phyloP scores from a whole-genome alignment of 2,113 vertebrate genomes.

The Theristicus caerulescens region DNA sequence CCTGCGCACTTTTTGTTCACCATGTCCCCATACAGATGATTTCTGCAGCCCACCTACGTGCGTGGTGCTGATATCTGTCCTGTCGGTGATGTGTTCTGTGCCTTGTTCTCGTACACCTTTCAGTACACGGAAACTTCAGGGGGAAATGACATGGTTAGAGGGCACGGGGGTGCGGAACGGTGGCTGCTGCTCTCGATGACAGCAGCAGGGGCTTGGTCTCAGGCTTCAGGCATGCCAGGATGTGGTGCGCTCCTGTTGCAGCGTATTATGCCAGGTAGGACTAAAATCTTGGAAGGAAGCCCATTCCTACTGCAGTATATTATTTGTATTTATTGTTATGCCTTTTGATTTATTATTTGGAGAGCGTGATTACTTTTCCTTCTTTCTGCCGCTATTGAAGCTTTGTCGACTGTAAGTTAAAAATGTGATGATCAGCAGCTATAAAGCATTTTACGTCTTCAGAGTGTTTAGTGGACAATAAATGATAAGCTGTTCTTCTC shows the following conservation, averaged over 20 bases:
- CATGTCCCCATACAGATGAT: neutral
- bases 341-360: neutral
- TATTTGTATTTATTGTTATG: neutral
- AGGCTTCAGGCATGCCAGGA: neutral
- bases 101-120: neutral
- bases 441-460: neutral
- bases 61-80: neutral
- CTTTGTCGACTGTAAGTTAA: neutral
- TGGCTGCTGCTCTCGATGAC: neutral
- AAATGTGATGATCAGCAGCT: neutral
- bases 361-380: neutral
- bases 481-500: neutral
- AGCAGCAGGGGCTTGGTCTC: neutral
- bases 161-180: neutral
- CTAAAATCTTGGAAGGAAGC: neutral
- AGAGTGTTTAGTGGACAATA: neutral
- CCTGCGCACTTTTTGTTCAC: neutral
- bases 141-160: neutral
- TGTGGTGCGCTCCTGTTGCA: neutral
- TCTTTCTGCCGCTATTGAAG: neutral
- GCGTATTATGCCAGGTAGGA: neutral
- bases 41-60: fast-evolving
- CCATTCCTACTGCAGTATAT: neutral
- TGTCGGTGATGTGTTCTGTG: neutral
- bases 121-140: neutral